Evolutionary conservation across 1,140 invertebrate genomes (phyloP).

Genomic region (Atta cephalotes): DNA sequence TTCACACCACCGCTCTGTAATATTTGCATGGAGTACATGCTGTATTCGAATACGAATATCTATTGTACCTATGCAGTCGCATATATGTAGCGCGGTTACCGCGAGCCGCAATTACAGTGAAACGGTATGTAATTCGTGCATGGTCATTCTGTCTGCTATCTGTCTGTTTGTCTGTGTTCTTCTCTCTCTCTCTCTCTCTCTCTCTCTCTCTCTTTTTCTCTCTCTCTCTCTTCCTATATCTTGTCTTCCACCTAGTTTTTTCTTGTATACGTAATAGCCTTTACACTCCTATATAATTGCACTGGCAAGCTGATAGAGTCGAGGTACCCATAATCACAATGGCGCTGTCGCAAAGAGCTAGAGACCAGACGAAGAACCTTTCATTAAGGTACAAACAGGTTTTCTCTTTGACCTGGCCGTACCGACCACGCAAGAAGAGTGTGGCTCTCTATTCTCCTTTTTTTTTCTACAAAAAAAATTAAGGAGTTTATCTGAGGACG

Average conservation of each 20-base stretch:
- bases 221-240: neutral
- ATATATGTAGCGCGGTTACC: conserved; percentile 14
- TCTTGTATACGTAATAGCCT: conserved; percentile 66
- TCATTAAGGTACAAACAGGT: conserved; percentile 74
- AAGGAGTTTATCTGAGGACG: conserved; percentile 56
- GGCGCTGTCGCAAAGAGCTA: conserved; percentile 63
- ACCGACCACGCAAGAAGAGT: conserved; percentile 55
- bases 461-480: conserved; percentile 62
- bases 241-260: conserved; percentile 40
- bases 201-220: too few species aligned
- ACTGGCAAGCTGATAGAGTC: conserved; percentile 68
- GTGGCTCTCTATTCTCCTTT: conserved; percentile 16
- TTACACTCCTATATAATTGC: conserved; percentile 73
- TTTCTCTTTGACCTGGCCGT: conserved; percentile 61
- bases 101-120: conserved; percentile 59
- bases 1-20: conserved; percentile 40
- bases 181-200: neutral
- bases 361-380: conserved; percentile 63
- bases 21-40: conserved; percentile 46
- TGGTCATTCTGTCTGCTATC: conserved; percentile 12
- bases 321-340: conserved; percentile 71
- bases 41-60: conserved; percentile 15
- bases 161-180: neutral
- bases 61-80: conserved; percentile 9
- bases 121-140: conserved; percentile 63